These are phyloP conservation scores for Eilema depressum DNA, from an alignment of 2,888 invertebrate species.

Conservation along the genomic window DNA sequence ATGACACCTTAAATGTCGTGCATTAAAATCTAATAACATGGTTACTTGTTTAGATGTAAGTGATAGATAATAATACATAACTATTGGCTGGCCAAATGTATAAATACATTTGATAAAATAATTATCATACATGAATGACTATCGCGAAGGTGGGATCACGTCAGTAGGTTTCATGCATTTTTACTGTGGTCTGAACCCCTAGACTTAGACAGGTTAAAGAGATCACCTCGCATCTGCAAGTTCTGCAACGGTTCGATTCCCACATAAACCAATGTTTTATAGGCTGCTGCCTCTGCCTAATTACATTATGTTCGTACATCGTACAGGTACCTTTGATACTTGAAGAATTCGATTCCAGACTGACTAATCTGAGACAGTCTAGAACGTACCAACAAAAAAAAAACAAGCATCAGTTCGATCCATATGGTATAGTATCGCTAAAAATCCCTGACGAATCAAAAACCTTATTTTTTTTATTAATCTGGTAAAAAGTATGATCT, in stretches of 20 bases:
- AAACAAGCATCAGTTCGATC: neutral
- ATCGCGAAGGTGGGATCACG: neutral
- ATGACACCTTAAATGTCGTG: slow-evolving; percentile 7
- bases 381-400: no score
- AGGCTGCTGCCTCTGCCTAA: no score
- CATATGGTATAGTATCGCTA: neutral
- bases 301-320: no score
- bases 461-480: neutral
- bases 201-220: no score
- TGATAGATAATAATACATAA: slow-evolving; percentile 3
- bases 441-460: neutral
- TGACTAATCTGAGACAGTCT: no score
- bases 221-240: no score
- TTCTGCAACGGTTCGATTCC: no score
- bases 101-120: no score
- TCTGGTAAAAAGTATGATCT: neutral
- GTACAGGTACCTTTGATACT: no score
- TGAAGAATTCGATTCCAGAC: no score
- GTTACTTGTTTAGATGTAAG: neutral
- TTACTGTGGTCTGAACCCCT: no score
- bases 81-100: neutral
- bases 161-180: neutral
- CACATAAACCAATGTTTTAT: no score
- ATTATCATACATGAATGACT: neutral
- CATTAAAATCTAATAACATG: neutral